Base-by-base conservation (phyloP, 2,113 vertebrate genomes). In the Malurus melanocephalus region DNA sequence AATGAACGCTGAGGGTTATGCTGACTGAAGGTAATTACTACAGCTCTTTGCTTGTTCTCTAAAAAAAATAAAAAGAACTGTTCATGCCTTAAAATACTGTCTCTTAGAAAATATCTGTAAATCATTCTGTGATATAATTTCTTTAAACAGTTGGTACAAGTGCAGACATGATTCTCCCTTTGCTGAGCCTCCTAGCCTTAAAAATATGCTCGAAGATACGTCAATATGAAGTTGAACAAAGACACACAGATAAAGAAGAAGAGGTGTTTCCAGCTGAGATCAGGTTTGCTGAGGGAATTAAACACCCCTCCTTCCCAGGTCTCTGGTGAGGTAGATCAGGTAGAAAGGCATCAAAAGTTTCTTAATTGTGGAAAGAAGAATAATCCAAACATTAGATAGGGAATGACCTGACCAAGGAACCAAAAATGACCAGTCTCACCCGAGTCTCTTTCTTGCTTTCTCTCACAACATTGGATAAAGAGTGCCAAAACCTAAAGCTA, bases 21-120 rank as follows among this genome's bases (percentile, higher is more conserved):
- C 92, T 91, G 91, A 92, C 79, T 91, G 87, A 93, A 91, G 79
- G 93, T 87, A 94, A 96, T 94, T 94, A 90, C 88, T 88, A 90
- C 71, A 90, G 74, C 60, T 89, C 81, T 88, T 89, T 59, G 8
- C 82, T 64, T 83, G 42, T 84, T 85, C 52, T 72, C 65, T 21
- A 51, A 62, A 85, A 62, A 56, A 66, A 53, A 67, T 66, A 67
- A 40, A 76, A 42, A 35, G 3, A 40, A 68, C 52, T 59, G 71
- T 81, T 80, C 49, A 45, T 81, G 60, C 62, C 33, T 71, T 60
- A 76, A 77, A 80, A 84, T 59, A 62, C 27, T 35, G 17, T 45
- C 27, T 75, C 74, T 73, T 43, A 77, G 43, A 92, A 95, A 82
- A 77, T 80, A 93, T 51, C 92, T 86, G 77, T 74, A 93, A 60